Conservation (phyloP, 2,888 invertebrate genomes). For the Nineta flava region DNA sequence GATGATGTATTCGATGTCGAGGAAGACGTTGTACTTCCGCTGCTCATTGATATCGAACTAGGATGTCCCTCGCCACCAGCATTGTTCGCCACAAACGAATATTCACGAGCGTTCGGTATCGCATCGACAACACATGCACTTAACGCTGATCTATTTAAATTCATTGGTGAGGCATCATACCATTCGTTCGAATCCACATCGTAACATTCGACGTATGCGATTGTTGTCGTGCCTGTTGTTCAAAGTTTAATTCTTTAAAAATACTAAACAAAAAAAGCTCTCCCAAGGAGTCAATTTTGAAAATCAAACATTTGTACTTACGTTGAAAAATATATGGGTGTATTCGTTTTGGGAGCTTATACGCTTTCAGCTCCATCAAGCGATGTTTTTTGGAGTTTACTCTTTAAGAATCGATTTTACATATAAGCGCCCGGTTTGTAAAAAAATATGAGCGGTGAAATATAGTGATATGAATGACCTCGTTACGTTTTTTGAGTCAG, state of each 20-base stretch:
- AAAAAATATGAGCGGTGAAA: too few relatives aligned
- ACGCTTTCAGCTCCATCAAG: background rate
- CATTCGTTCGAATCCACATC: slow-evolving; percentile 44
- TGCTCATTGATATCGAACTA: background rate
- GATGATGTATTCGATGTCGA: background rate
- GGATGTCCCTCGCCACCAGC: slow-evolving; percentile 16
- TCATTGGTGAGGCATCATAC: slow-evolving; percentile 61
- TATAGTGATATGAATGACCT: too few relatives aligned
- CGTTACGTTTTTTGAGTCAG: too few relatives aligned
- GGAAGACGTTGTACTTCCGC: background rate
- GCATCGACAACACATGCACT: slow-evolving; percentile 65
- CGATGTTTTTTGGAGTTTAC: too few relatives aligned
- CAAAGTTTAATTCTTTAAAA: slow-evolving; percentile 7
- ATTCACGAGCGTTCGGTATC: slow-evolving; percentile 48
- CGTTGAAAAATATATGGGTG: background rate
- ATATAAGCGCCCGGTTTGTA: too few relatives aligned
- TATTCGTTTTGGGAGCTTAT: too few relatives aligned
- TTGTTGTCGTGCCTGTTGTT: slow-evolving; percentile 45
- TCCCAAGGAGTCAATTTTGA: background rate
- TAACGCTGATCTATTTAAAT: slow-evolving; percentile 63
- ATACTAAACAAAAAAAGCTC: background rate
- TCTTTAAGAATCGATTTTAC: too few relatives aligned
- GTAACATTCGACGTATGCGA: slow-evolving; percentile 63
- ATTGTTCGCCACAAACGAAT: slow-evolving; percentile 31
- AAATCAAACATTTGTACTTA: background rate